phyloP scores from a whole-genome alignment of 2,888 invertebrate species.

The Branchipolynoe longqiensis region DNA sequence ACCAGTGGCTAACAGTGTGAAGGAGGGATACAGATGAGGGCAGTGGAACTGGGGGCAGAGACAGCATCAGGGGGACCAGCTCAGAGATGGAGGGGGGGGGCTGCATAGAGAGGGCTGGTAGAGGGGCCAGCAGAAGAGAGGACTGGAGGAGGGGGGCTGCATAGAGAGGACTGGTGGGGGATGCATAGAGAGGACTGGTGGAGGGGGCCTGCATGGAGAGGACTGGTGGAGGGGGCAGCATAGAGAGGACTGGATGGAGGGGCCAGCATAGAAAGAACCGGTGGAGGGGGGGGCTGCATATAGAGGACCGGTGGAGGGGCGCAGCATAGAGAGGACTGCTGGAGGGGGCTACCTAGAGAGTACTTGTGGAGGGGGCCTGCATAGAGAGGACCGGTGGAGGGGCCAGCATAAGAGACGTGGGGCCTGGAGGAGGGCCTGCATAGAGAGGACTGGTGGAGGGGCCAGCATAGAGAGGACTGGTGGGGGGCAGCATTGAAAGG shows the following conservation, averaged over 20 bases:
- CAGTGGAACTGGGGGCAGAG: neutral
- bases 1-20: neutral
- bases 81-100: neutral
- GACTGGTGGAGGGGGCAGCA: neutral
- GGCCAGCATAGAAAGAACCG: neutral
- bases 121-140: neutral
- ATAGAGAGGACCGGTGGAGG: no score
- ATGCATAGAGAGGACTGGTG: neutral
- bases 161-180: neutral
- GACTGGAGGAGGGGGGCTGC: neutral
- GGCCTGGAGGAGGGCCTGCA: no score
- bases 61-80: neutral
- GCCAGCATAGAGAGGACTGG: no score
- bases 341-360: no score
- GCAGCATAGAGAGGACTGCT: no score
- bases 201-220: no score
- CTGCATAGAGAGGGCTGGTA: neutral
- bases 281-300: neutral
- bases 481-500: no score
- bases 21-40: slow-evolving; percentile 14
- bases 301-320: neutral
- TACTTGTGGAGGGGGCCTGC: no score
- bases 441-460: no score
- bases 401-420: no score
- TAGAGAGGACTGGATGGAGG: neutral